These are phyloP conservation scores for Atta texana DNA, from an alignment of 1,140 invertebrate genomes.

Conservation along the genomic window DNA sequence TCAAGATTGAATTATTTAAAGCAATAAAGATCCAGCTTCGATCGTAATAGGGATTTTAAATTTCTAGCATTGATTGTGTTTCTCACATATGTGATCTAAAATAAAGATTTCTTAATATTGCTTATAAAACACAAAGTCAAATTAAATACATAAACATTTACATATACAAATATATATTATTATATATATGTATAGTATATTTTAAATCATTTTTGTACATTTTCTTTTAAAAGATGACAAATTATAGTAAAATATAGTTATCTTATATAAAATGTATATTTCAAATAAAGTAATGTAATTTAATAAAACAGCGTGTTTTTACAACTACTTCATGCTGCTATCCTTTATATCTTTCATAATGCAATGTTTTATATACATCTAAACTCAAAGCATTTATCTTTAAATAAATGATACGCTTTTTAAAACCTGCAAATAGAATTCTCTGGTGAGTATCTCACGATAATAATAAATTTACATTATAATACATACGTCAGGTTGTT, in stretches of 20 bases:
- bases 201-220: neutral
- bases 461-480: neutral
- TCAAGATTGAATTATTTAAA: too few species aligned
- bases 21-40: too few species aligned
- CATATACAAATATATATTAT: too few species aligned
- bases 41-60: too few species aligned
- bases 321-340: neutral
- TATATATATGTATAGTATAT: neutral
- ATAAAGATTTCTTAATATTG: too few species aligned
- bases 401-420: slow-evolving; percentile 31
- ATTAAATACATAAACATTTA: neutral
- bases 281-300: neutral
- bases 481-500: slow-evolving; percentile 75
- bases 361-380: neutral
- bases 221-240: neutral
- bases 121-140: neutral
- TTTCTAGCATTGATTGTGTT: too few species aligned
- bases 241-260: neutral
- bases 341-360: neutral
- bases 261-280: neutral
- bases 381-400: neutral
- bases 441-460: neutral
- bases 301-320: slow-evolving; percentile 7
- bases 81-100: too few species aligned
- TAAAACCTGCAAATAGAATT: slow-evolving; percentile 52